phyloP scores from a whole-genome alignment of 2,113 vertebrate species.

The Bothrops jararaca region DNA sequence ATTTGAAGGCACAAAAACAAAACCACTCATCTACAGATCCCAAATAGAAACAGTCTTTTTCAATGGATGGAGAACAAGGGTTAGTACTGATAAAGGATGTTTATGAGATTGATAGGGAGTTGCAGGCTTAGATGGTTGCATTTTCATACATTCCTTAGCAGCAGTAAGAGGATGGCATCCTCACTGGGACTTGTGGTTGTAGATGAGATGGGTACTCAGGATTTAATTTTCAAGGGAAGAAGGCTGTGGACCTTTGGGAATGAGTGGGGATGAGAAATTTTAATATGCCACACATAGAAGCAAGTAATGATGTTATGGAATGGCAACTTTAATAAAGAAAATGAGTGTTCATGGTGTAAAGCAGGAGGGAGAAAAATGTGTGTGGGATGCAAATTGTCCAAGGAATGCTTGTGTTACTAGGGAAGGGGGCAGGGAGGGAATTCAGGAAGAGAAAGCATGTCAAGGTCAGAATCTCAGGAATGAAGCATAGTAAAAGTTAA shows the following conservation, averaged over 20 bases:
- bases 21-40: not conserved
- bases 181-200: not conserved
- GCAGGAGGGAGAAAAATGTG: not conserved
- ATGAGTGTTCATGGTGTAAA: not conserved
- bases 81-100: not conserved
- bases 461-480: conserved; percentile 11
- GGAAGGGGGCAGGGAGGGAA: not conserved
- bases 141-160: not conserved
- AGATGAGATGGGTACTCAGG: not conserved
- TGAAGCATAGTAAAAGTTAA: not conserved
- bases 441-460: not conserved
- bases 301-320: not conserved
- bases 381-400: not conserved
- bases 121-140: not conserved
- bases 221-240: not conserved
- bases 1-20: not conserved
- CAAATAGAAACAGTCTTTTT: not conserved
- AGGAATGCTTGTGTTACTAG: not conserved
- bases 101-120: not conserved
- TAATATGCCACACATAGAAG: not conserved
- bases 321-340: not conserved
- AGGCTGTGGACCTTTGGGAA: not conserved
- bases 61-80: not conserved
- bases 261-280: not conserved
- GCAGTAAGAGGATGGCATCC: not conserved